Conservation (phyloP, 2,888 invertebrate species). For the Eurytoma californica region DNA sequence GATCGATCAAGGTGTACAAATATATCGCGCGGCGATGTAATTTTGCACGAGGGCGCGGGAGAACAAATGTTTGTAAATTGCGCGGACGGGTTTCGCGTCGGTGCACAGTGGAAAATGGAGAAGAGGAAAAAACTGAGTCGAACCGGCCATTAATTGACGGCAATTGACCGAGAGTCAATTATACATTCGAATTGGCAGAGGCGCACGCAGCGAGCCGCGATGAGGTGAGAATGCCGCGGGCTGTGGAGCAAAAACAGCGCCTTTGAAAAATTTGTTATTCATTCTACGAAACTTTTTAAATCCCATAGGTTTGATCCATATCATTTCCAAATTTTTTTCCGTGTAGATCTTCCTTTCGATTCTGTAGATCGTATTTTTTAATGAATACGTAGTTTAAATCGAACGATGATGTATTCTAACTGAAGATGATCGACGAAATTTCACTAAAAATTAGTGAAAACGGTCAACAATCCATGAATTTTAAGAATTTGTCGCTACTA, state of each 20-base stretch:
- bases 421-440: too few species aligned
- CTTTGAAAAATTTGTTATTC: not conserved
- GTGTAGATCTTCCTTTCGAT: too few species aligned
- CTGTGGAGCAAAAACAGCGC: not conserved
- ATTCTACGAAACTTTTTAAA: not conserved
- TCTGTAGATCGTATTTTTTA: too few species aligned
- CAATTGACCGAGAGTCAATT: conserved; percentile 40
- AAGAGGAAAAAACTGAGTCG: not conserved
- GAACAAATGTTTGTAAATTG: not conserved
- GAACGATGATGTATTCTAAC: not conserved
- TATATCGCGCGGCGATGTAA: not conserved
- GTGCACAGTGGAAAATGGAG: not conserved
- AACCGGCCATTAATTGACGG: not conserved
- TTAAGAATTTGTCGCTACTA: too few species aligned
- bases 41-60: not conserved
- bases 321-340: too few species aligned
- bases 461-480: too few species aligned
- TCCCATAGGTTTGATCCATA: too few species aligned
- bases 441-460: too few species aligned
- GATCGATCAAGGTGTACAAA: not conserved
- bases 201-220: not conserved
- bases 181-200: not conserved
- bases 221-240: not conserved
- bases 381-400: not conserved
- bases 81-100: not conserved